These are phyloP conservation scores for Pristionchus mayeri DNA, from an alignment of 2,888 invertebrate species.

Conservation along the genomic window DNA sequence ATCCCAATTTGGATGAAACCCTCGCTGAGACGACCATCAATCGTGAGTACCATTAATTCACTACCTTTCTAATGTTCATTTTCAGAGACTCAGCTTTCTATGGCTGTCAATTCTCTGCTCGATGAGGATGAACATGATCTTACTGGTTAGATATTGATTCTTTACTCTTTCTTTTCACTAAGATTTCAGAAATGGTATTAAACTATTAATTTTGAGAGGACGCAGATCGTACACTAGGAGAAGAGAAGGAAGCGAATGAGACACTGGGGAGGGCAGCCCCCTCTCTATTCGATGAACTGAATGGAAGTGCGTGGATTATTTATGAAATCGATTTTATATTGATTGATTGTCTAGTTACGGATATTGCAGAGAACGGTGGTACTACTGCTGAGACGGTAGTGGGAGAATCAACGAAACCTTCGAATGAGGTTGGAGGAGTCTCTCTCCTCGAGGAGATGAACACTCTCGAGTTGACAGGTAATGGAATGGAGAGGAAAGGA, in stretches of 20 bases:
- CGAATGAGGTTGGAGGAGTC: not conserved
- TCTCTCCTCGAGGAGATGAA: not conserved
- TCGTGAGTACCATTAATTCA: not conserved
- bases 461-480: not conserved
- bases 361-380: not conserved
- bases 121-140: not conserved
- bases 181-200: not conserved
- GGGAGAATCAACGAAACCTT: not conserved
- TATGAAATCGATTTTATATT: no score
- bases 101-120: not conserved
- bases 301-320: not conserved
- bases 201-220: not conserved
- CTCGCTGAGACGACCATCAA: conserved; percentile 30
- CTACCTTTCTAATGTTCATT: not conserved
- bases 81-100: not conserved
- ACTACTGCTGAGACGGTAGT: not conserved
- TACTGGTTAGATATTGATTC: not conserved
- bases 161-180: not conserved
- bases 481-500: not conserved
- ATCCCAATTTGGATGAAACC: conserved; percentile 29
- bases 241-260: not conserved
- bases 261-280: not conserved
- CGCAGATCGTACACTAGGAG: not conserved
- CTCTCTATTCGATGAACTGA: not conserved
- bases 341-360: not conserved